Conservation (phyloP, 2,113 vertebrate species). For the Gnathonemus echidnorhynchus region DNA sequence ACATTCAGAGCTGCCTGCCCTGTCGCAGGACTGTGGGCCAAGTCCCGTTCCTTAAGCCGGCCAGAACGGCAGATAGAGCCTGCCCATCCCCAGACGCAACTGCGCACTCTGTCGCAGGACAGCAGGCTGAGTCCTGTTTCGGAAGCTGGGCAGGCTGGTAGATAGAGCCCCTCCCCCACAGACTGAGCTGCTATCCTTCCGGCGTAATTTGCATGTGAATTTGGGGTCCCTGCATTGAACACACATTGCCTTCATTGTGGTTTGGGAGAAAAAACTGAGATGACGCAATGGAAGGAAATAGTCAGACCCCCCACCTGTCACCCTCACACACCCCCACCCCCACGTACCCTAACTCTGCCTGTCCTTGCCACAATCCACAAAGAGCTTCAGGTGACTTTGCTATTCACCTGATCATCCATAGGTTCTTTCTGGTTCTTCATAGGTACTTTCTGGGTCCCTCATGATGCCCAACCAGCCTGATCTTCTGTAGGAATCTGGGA, state of each 20-base stretch:
- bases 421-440: neutral
- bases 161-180: neutral
- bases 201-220: slow-evolving; percentile 8
- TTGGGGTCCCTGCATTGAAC: neutral
- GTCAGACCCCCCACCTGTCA: neutral
- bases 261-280: neutral
- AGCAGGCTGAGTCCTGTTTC: neutral
- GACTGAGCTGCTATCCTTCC: neutral
- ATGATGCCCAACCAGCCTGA: neutral
- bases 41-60: neutral
- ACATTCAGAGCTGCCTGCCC: neutral
- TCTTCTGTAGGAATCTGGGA: neutral
- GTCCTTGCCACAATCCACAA: neutral
- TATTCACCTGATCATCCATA: neutral
- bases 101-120: neutral
- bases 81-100: neutral
- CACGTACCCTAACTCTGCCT: neutral
- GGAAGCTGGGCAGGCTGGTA: neutral
- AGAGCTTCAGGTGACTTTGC: neutral
- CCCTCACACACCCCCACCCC: neutral
- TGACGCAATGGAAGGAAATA: slow-evolving; percentile 8
- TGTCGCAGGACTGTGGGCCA: neutral
- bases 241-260: slow-evolving; percentile 9
- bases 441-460: neutral
- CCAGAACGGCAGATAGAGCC: neutral